phyloP scores from a whole-genome alignment of 2,113 vertebrate genomes.

The Mirounga angustirostris region DNA sequence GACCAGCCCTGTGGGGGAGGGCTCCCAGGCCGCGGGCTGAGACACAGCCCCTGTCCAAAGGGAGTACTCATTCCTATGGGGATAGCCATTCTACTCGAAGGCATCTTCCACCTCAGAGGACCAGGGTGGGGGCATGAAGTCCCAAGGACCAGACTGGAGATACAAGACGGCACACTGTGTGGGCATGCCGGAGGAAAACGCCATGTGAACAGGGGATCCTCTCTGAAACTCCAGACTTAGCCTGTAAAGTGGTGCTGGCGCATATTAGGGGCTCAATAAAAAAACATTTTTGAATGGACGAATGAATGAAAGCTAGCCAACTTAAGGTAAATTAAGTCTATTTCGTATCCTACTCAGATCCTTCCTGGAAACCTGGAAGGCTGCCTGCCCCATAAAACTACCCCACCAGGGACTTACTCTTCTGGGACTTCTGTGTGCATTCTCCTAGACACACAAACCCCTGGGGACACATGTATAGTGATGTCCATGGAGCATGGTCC shows the following conservation, averaged over 20 bases:
- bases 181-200: too few relatives aligned
- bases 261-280: neutral
- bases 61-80: accelerated
- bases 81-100: accelerated
- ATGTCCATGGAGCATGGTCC: accelerated
- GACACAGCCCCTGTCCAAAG: neutral
- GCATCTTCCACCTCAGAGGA: neutral
- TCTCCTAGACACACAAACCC: neutral
- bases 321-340: neutral
- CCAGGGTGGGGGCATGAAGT: neutral
- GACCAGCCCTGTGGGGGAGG: neutral
- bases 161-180: accelerated
- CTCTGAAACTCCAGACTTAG: neutral
- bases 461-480: accelerated
- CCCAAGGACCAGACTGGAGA: neutral
- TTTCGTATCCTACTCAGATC: neutral
- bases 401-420: accelerated
- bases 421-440: accelerated
- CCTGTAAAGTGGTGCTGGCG: neutral
- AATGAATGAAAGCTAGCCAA: too few relatives aligned
- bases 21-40: neutral
- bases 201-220: accelerated
- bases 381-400: neutral
- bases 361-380: neutral
- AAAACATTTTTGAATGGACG: neutral